A percentile compares a stretch with the other conserved stretches of the same genome.
These are phyloP conservation scores for Solea solea DNA, from an alignment of 2,113 vertebrate genomes.

Conservation along the genomic window DNA sequence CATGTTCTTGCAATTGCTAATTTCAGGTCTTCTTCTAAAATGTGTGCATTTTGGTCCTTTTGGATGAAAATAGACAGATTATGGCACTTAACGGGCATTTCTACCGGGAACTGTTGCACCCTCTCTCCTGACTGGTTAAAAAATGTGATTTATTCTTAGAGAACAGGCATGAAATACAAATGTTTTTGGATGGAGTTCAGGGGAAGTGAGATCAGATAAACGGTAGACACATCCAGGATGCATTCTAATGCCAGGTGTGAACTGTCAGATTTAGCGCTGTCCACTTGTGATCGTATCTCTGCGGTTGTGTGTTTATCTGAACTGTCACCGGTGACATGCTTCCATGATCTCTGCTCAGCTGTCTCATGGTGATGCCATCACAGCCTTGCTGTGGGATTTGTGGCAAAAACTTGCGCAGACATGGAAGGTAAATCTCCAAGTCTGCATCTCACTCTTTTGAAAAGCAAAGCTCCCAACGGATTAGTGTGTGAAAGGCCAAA, in stretches of 20 bases:
- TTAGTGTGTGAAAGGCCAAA: conserved; percentile 34
- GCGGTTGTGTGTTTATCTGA: background rate
- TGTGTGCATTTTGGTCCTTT: too few relatives aligned
- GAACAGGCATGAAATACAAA: too few relatives aligned
- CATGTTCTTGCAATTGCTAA: too few relatives aligned
- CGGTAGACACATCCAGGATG: too few relatives aligned
- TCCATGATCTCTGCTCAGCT: conserved; percentile 39
- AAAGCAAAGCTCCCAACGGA: conserved; percentile 34
- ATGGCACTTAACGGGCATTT: too few relatives aligned
- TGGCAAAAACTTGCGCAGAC: conserved; percentile 15
- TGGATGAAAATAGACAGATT: too few relatives aligned
- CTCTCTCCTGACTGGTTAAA: too few relatives aligned
- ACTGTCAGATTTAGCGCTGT: background rate
- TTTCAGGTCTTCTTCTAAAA: too few relatives aligned
- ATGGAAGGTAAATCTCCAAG: conserved; percentile 20
- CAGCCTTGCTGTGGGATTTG: conserved; percentile 32
- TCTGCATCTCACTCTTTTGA: conserved; percentile 22
- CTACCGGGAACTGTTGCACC: too few relatives aligned
- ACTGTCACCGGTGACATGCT: conserved; percentile 16
- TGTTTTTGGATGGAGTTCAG: too few relatives aligned
- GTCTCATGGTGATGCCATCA: conserved; percentile 54
- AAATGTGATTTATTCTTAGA: too few relatives aligned
- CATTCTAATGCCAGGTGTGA: background rate
- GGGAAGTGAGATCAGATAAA: too few relatives aligned
- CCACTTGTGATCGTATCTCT: background rate